Percentiles rank a stretch among this genome's conserved stretches.
Evolutionary conservation across 2,888 invertebrate genomes (phyloP).

Genomic region (Synergus itoensis): DNA sequence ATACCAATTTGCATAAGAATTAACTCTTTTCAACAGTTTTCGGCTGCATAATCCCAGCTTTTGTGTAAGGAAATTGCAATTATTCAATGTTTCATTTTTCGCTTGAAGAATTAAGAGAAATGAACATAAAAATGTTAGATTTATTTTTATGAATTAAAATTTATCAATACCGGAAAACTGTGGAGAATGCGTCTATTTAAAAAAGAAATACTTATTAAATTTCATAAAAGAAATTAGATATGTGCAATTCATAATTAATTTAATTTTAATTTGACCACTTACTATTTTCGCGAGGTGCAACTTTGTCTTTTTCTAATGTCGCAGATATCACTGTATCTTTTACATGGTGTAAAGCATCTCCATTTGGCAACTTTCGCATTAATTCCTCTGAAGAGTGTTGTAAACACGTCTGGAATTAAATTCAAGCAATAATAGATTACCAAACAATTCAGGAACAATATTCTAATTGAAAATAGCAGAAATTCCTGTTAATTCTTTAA

Average conservation of each 20-base stretch:
- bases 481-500: neutral
- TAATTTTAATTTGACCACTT: slow-evolving; percentile 37
- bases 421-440: neutral
- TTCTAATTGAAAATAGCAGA: neutral
- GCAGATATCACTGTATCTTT: slow-evolving; percentile 68
- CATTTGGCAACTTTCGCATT: slow-evolving; percentile 75
- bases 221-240: too few species aligned
- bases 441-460: neutral
- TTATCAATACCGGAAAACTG: too few species aligned
- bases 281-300: slow-evolving; percentile 60
- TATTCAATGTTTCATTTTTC: neutral
- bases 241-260: neutral
- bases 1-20: neutral
- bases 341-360: slow-evolving; percentile 68
- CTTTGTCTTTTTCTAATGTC: slow-evolving; percentile 66
- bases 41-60: neutral
- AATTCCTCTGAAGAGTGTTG: slow-evolving; percentile 76
- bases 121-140: too few species aligned
- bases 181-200: too few species aligned
- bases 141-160: too few species aligned
- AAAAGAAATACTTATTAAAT: too few species aligned
- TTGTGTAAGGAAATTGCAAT: neutral
- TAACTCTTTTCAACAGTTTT: neutral
- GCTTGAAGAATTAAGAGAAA: neutral
- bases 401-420: slow-evolving; percentile 71